Percentiles rank a stretch among this genome's conserved stretches.
phyloP scores from a whole-genome alignment of 2,888 invertebrate genomes.

The Mechanitis mazaeus region DNA sequence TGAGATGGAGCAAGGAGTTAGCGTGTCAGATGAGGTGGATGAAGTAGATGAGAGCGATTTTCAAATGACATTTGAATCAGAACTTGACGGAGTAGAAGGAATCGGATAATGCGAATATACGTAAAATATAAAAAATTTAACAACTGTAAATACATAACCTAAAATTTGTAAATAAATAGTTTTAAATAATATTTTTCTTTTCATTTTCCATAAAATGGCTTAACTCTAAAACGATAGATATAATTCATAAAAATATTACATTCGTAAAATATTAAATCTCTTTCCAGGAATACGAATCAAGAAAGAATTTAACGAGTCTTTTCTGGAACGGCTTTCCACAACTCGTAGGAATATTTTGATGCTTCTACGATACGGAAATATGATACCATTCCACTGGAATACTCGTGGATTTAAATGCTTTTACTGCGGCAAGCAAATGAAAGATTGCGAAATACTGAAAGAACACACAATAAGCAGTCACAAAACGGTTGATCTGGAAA shows the following conservation, averaged over 20 bases:
- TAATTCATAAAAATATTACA: background rate
- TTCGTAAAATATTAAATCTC: conserved; percentile 36
- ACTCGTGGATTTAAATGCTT: conserved; percentile 57
- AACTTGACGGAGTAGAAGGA: conserved; percentile 42
- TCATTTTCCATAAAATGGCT: background rate
- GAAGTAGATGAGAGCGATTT: conserved; percentile 45
- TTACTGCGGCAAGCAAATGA: conserved; percentile 52
- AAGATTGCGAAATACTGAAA: conserved; percentile 45
- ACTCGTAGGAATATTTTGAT: conserved; percentile 47
- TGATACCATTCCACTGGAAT: conserved; percentile 57
- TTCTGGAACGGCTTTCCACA: conserved; percentile 44
- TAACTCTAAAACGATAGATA: background rate
- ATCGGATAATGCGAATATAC: conserved; percentile 24
- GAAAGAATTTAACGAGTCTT: conserved; percentile 37
- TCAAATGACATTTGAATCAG: conserved; percentile 50
- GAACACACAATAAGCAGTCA: conserved; percentile 46
- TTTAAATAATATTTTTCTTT: background rate
- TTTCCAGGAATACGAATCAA: conserved; percentile 50
- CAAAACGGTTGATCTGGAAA: conserved; percentile 36
- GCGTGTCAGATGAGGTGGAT: conserved; percentile 37
- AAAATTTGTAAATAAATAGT: background rate
- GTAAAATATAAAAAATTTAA: background rate
- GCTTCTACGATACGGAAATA: conserved; percentile 50
- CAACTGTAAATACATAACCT: too few species aligned
- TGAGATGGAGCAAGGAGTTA: conserved; percentile 25